Evolutionary conservation across 37 sponge, comb jelly and placozoan species (phyloP).

Genomic region (Halichondria panicea): DNA sequence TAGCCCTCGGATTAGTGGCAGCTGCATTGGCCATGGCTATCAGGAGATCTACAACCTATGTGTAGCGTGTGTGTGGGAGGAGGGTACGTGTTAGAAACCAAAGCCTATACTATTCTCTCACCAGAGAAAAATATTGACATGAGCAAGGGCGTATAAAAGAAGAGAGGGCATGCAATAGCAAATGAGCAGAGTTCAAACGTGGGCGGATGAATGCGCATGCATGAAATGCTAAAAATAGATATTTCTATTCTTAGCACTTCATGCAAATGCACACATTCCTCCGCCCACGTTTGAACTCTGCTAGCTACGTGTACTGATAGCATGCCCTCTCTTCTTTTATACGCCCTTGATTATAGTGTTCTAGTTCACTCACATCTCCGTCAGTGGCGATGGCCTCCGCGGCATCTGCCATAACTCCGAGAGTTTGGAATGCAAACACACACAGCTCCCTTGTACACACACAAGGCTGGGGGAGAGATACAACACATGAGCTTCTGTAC

Average conservation of each 20-base stretch:
- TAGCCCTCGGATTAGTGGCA: slow-evolving; percentile 30
- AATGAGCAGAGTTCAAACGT: too few relatives aligned
- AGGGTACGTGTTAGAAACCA: neutral
- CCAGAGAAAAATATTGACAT: neutral
- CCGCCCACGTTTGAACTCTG: too few relatives aligned
- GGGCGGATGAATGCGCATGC: too few relatives aligned
- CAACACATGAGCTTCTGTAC: too few relatives aligned
- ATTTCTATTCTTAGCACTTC: too few relatives aligned
- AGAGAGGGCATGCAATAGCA: too few relatives aligned
- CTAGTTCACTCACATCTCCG: slow-evolving; percentile 41
- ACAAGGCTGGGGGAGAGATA: slow-evolving; percentile 60
- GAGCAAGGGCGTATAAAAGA: too few relatives aligned
- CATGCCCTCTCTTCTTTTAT: too few relatives aligned
- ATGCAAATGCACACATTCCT: too few relatives aligned
- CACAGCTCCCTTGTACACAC: slow-evolving; percentile 84
- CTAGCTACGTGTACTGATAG: too few relatives aligned
- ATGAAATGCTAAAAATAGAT: too few relatives aligned
- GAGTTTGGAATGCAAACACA: slow-evolving; percentile 84
- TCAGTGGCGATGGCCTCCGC: slow-evolving; percentile 81
- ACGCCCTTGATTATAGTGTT: slow-evolving; percentile 1
- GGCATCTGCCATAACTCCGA: slow-evolving; percentile 88
- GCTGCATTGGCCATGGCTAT: slow-evolving; percentile 88
- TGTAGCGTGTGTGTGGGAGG: too few relatives aligned
- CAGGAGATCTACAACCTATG: slow-evolving; percentile 80
- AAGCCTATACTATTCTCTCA: neutral